Conservation (phyloP, 2,888 invertebrate genomes). For the Chloromyia formosa region DNA sequence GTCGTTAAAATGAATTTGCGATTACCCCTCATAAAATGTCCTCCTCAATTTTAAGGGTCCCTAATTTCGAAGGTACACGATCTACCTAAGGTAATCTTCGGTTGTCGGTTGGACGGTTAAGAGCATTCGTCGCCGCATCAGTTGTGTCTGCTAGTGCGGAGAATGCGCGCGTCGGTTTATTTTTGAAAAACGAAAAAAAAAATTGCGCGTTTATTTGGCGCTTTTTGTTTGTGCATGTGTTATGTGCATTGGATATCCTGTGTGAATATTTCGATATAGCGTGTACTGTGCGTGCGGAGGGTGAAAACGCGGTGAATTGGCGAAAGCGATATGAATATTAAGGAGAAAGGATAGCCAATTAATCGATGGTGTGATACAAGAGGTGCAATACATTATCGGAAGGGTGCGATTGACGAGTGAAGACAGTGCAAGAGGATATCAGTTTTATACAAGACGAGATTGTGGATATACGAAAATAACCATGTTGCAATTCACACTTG, state of each 20-base stretch:
- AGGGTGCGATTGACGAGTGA: too few relatives aligned
- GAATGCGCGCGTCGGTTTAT: neutral
- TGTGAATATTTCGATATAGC: too few relatives aligned
- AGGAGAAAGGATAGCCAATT: too few relatives aligned
- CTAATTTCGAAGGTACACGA: slow-evolving; percentile 17
- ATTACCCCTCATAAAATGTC: slow-evolving; percentile 37
- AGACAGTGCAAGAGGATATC: too few relatives aligned
- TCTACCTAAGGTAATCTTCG: slow-evolving; percentile 22
- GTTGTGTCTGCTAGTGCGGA: neutral
- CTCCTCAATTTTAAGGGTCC: slow-evolving; percentile 20
- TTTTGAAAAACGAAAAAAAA: neutral
- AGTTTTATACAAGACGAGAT: too few relatives aligned
- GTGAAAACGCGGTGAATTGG: too few relatives aligned
- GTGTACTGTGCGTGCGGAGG: too few relatives aligned
- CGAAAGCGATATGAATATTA: too few relatives aligned
- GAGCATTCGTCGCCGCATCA: neutral
- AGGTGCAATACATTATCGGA: too few relatives aligned
- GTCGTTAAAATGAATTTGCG: slow-evolving; percentile 23
- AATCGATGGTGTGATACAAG: too few relatives aligned
- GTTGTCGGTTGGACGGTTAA: slow-evolving; percentile 17
- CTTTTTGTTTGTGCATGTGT: neutral
- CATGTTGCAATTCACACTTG: too few relatives aligned
- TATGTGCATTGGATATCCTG: neutral
- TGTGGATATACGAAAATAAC: too few relatives aligned
- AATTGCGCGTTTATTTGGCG: neutral